These are phyloP conservation scores for Erebia aethiops DNA, from an alignment of 2,888 invertebrate species.

Conservation along the genomic window DNA sequence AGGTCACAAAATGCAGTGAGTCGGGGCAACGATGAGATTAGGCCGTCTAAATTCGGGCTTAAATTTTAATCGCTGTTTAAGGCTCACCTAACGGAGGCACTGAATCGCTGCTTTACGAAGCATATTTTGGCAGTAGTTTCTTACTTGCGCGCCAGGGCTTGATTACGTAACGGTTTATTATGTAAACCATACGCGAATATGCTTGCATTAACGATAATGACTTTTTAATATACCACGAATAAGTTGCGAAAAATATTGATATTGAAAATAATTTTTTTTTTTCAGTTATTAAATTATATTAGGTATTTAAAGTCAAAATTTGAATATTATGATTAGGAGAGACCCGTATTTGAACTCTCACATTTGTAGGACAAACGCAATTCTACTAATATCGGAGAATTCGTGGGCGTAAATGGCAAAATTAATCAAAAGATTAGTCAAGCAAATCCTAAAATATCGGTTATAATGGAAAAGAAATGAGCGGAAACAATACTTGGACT, in stretches of 20 bases:
- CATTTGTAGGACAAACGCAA: neutral
- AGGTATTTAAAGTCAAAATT: too few species aligned
- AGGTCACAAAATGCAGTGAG: slow-evolving; percentile 67
- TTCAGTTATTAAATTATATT: too few species aligned
- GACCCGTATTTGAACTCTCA: neutral
- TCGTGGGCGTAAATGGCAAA: slow-evolving; percentile 5
- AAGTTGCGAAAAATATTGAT: neutral
- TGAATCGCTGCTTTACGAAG: slow-evolving; percentile 57
- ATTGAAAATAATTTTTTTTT: too few species aligned
- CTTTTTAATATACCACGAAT: slow-evolving; percentile 1
- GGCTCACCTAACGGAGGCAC: slow-evolving; percentile 61
- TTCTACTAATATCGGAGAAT: slow-evolving; percentile 4
- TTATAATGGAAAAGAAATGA: slow-evolving; percentile 24
- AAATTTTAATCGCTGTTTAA: slow-evolving; percentile 75
- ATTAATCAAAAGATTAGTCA: slow-evolving; percentile 21
- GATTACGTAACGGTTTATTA: slow-evolving; percentile 44
- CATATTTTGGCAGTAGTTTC: slow-evolving; percentile 65
- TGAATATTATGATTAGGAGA: neutral
- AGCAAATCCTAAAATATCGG: slow-evolving; percentile 18
- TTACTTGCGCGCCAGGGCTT: slow-evolving; percentile 58
- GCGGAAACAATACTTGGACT: slow-evolving; percentile 14
- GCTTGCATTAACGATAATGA: neutral
- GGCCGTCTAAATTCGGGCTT: slow-evolving; percentile 75
- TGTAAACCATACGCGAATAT: slow-evolving; percentile 24
- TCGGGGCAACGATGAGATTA: slow-evolving; percentile 70